Conservation (phyloP, 2,797 vertebrate genomes). For the Anisognathus igniventris region DNA sequence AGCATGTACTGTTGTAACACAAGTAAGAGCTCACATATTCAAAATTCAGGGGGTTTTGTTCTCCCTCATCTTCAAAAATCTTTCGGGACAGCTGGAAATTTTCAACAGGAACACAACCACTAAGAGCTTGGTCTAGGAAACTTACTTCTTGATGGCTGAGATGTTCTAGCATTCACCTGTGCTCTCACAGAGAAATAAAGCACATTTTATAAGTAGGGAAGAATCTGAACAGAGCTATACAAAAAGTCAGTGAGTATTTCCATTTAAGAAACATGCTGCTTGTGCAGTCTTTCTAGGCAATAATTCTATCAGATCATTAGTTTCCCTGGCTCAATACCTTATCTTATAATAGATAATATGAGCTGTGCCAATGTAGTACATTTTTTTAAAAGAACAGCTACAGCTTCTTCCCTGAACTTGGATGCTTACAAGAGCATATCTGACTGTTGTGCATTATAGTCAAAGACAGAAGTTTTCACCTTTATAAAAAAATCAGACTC, state of each 20-base stretch:
- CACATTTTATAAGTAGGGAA: background rate
- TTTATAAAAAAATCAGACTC: background rate
- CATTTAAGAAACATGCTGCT: background rate
- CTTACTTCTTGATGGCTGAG: background rate
- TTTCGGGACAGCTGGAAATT: background rate
- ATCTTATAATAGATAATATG: background rate
- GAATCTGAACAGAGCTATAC: background rate
- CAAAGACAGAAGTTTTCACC: background rate
- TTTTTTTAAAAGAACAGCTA: background rate
- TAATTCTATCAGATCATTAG: background rate
- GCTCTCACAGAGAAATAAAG: background rate
- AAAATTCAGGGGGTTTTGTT: background rate
- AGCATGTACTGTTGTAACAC: background rate
- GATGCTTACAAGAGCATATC: background rate
- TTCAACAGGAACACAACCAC: background rate
- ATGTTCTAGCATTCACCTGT: background rate
- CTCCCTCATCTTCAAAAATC: background rate
- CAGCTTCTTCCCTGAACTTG: background rate
- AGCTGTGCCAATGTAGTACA: background rate
- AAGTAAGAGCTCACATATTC: background rate
- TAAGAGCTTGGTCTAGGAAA: background rate
- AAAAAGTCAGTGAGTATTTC: rapidly evolving
- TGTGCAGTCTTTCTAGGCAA: background rate
- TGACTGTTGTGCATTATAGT: background rate
- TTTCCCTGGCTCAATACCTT: background rate